Base-by-base conservation (phyloP, 2,113 vertebrate genomes). In the Podilymbus podiceps region DNA sequence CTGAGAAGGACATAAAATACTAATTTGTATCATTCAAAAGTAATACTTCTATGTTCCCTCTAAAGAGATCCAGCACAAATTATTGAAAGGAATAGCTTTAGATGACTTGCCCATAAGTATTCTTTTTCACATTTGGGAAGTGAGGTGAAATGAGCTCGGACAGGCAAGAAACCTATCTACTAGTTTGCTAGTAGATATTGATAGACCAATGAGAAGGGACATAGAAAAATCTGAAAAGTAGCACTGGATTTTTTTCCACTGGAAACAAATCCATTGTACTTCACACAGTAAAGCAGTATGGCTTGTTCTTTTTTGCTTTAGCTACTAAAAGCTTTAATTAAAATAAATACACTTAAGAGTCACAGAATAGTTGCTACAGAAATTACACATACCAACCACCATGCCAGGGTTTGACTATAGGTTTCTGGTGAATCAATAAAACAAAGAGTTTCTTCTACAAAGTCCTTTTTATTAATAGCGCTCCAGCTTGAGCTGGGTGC, bases 21-120 rank as follows among this genome's bases (percentile, higher is more conserved):
- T 96, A 89, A 95, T 97, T 93, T 95, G 47, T 14, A 23, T 93
- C 90, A 95, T 49, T 94, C 85, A 94, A 95, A 96, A 94, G 82
- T 78, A 95, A 92, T 95, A 95, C 62, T 96, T 95, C 47, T 52
- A 33, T 80, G 80, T 95, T 96, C 68, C 72, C 63, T 66, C 67
- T 88, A 95, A 89, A 95, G 94, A 93, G 63, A 92, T 40, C 96
- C 78, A 95, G 68, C 94, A 93, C 68, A 92, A 97, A 95, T 81
- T 66, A 94, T 49, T 69, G 42, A 55, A 69, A 84, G 15, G 63
- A 93, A 75, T 75, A 82, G 58, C 44, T 44, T 79, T 83, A 76
- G 59, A 94, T 88, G 74, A 92, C 72, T 81, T 84, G 56, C 73
- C 82, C 20, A 2, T 81, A 96, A 94, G 74, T 79, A 63, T 74